phyloP scores from a whole-genome alignment of 2,888 invertebrate species.

The Prostheceraeus crozeri region DNA sequence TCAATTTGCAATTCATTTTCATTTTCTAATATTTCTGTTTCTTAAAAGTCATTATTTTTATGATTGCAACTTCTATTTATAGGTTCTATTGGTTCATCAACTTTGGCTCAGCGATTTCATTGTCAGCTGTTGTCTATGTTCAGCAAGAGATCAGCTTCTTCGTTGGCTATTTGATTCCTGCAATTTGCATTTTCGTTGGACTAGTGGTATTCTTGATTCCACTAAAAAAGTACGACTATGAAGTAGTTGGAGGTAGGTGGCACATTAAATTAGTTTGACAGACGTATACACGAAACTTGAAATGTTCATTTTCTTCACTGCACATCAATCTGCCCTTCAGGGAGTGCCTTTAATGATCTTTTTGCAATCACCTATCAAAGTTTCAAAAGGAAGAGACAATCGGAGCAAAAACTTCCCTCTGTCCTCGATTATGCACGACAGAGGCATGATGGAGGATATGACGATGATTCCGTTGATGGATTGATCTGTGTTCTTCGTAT shows the following conservation, averaged over 20 bases:
- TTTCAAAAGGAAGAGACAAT: no score
- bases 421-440: slow-evolving; percentile 42
- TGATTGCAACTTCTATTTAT: slow-evolving; percentile 26
- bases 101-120: slow-evolving; percentile 48
- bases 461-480: slow-evolving; percentile 45
- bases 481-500: slow-evolving; percentile 45
- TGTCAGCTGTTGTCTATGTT: slow-evolving; percentile 48
- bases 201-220: slow-evolving; percentile 45
- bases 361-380: no score
- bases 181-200: slow-evolving; percentile 46
- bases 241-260: no score
- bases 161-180: slow-evolving; percentile 48
- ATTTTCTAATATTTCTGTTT: no score
- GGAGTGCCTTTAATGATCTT: no score
- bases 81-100: slow-evolving; percentile 55
- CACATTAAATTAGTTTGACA: no score
- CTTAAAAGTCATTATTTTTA: no score
- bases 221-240: slow-evolving; percentile 43
- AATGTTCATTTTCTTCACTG: no score
- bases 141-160: slow-evolving; percentile 50
- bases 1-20: no score
- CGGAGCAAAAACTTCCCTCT: no score
- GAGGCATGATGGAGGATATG: slow-evolving; percentile 44
- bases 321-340: no score
- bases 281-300: no score